phyloP scores from a whole-genome alignment of 2,888 invertebrate genomes.

The Tinea pellionella region DNA sequence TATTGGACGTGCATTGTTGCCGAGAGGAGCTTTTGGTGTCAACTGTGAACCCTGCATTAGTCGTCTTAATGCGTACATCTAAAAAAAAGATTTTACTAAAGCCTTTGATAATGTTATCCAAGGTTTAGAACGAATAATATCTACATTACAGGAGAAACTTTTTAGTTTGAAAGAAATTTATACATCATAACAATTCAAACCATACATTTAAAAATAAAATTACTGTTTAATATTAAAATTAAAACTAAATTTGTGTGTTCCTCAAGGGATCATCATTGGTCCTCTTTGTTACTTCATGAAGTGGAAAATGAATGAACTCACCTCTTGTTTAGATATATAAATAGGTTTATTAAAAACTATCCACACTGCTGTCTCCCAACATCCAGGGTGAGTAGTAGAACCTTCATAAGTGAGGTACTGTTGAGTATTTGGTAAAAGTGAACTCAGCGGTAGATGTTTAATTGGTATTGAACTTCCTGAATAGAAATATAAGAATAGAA shows the following conservation, averaged over 20 bases:
- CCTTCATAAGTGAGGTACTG: slow-evolving; percentile 99
- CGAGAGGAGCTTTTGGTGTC: slow-evolving; percentile 90
- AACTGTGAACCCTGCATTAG: slow-evolving; percentile 90
- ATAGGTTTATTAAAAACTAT: slow-evolving; percentile 97
- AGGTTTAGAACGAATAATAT: too few relatives aligned
- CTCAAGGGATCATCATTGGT: not conserved
- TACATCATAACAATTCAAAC: too few relatives aligned
- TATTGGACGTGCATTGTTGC: slow-evolving; percentile 94
- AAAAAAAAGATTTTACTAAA: slow-evolving; percentile 18
- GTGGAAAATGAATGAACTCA: slow-evolving; percentile 37
- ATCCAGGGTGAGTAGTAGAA: slow-evolving; percentile 96
- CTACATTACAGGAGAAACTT: too few relatives aligned
- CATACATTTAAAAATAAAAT: too few relatives aligned
- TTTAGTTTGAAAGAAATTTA: too few relatives aligned
- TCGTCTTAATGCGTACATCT: slow-evolving; percentile 89
- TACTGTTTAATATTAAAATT: too few relatives aligned
- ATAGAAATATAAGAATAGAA: too few relatives aligned
- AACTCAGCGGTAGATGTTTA: slow-evolving; percentile 85
- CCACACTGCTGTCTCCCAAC: slow-evolving; percentile 99
- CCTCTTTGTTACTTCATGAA: too few relatives aligned
- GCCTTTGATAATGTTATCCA: not conserved
- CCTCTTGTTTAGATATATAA: slow-evolving; percentile 96
- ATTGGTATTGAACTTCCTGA: slow-evolving; percentile 86
- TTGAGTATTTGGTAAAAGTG: slow-evolving; percentile 89
- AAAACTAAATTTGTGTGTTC: not conserved